Evolutionary conservation across 64 coral and sea anemone species (phyloP).

Genomic region (Stichodactyla helianthus): DNA sequence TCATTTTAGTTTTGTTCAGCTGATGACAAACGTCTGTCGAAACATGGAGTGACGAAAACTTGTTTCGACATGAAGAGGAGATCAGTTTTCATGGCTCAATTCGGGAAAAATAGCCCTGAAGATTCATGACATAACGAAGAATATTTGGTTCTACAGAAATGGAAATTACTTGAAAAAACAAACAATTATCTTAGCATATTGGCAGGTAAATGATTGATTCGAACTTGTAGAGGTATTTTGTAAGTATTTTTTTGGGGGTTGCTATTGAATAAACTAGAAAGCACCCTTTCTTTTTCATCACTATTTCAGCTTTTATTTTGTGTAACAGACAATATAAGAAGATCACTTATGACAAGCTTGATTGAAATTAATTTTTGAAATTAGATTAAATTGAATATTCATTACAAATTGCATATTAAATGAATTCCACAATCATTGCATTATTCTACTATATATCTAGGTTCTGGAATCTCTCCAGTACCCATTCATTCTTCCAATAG

Average conservation of each 20-base stretch:
- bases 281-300: not conserved
- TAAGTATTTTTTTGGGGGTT: not conserved
- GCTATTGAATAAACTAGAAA: not conserved
- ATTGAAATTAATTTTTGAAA: slow-evolving; percentile 14
- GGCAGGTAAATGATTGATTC: not conserved
- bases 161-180: not conserved
- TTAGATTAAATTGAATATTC: slow-evolving; percentile 19
- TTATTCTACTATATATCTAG: not conserved
- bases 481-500: no score
- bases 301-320: not conserved
- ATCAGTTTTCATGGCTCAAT: slow-evolving; percentile 1
- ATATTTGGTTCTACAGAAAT: not conserved
- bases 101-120: not conserved
- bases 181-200: slow-evolving; percentile 5
- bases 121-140: not conserved
- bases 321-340: not conserved
- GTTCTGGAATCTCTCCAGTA: not conserved
- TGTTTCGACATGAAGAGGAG: not conserved
- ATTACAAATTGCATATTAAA: not conserved
- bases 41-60: not conserved
- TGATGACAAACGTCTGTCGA: not conserved
- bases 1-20: not conserved
- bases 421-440: not conserved
- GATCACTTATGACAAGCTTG: not conserved
- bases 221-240: not conserved